These are phyloP conservation scores for Coronaproctus castanopsis DNA, from an alignment of 2,888 invertebrate genomes.

Conservation along the genomic window DNA sequence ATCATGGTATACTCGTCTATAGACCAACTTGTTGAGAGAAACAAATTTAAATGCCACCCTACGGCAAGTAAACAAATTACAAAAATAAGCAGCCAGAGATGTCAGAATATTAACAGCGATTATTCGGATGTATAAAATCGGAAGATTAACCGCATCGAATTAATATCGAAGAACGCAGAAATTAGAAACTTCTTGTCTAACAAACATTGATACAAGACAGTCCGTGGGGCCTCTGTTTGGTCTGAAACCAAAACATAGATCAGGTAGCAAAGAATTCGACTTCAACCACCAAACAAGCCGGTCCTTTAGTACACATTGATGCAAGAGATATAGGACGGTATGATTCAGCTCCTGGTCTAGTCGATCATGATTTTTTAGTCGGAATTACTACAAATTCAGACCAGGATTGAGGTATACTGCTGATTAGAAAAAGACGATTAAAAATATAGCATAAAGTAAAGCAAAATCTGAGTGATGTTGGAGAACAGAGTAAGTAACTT, in stretches of 20 bases:
- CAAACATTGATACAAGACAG: background rate
- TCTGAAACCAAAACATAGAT: background rate
- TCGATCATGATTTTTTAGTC: background rate
- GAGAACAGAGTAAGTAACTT: too few relatives aligned
- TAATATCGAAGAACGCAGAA: background rate
- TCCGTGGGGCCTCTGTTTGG: background rate
- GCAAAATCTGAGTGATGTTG: too few relatives aligned
- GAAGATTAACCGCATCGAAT: background rate
- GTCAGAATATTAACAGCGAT: background rate
- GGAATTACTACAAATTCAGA: background rate
- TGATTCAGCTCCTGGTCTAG: background rate
- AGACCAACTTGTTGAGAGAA: too few relatives aligned
- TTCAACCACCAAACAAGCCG: background rate
- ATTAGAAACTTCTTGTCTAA: background rate
- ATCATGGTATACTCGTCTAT: too few relatives aligned
- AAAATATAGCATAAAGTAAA: too few relatives aligned
- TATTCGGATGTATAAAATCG: background rate
- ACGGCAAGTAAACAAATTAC: background rate
- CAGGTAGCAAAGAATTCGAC: background rate
- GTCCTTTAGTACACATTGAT: too few relatives aligned
- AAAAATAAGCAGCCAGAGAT: background rate
- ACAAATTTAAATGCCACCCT: background rate
- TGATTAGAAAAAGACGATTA: too few relatives aligned
- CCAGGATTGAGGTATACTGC: too few relatives aligned
- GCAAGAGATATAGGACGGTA: background rate